Conservation (phyloP, 2,888 invertebrate species). For the Bursaphelenchus okinawaensis region DNA sequence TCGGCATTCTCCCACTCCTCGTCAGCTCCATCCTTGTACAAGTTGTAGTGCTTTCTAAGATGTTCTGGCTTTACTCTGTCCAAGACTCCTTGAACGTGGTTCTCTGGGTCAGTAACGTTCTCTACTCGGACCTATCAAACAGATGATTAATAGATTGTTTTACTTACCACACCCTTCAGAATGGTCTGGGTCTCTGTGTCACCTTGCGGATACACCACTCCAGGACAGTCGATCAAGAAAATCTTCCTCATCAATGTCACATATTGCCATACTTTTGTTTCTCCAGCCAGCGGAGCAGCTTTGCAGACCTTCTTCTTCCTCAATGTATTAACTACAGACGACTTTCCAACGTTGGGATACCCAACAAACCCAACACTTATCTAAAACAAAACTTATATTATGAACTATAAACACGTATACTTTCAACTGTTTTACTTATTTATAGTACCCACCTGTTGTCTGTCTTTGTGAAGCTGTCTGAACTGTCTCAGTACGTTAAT, state of each 20-base stretch:
- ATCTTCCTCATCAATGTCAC: conserved; percentile 94
- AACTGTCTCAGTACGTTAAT: conserved; percentile 92
- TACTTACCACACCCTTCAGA: conserved; percentile 80
- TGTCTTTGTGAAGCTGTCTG: conserved; percentile 85
- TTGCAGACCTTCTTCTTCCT: conserved; percentile 95
- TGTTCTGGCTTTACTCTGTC: conserved; percentile 82
- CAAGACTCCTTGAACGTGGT: conserved; percentile 81
- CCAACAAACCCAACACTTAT: conserved; percentile 98
- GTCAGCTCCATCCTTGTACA: conserved; percentile 61
- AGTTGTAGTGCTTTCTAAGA: conserved; percentile 76
- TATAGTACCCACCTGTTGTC: conserved; percentile 69
- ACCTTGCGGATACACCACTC: conserved; percentile 89
- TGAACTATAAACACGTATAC: conserved; percentile 1
- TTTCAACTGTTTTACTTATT: background rate
- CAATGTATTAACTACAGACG: conserved; percentile 92
- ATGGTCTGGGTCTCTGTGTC: conserved; percentile 83
- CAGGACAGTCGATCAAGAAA: conserved; percentile 95
- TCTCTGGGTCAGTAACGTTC: conserved; percentile 84
- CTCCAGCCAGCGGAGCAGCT: conserved; percentile 92
- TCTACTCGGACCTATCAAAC: conserved; percentile 73
- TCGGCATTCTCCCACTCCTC: conserved; percentile 74
- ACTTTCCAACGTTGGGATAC: conserved; percentile 97
- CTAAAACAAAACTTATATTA: conserved; percentile 37
- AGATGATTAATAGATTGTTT: conserved; percentile 1
- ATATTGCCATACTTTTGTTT: conserved; percentile 87